Evolutionary conservation across 2,113 vertebrate species (phyloP).

Genomic region (Procavia capensis): DNA sequence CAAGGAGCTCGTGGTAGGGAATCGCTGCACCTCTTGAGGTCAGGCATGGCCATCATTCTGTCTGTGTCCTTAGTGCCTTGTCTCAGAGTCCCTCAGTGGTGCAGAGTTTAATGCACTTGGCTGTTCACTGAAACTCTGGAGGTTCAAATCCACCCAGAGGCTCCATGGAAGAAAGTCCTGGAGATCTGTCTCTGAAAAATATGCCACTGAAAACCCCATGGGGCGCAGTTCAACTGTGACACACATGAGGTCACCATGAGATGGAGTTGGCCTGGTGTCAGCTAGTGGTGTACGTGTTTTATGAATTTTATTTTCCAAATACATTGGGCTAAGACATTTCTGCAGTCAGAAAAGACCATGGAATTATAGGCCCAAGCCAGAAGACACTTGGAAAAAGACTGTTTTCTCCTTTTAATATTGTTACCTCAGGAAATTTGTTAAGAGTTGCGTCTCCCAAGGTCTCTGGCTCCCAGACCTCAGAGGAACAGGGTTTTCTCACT

Average conservation of each 20-base stretch:
- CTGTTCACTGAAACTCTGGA: too few relatives aligned
- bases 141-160: too few relatives aligned
- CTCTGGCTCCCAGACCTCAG: not conserved
- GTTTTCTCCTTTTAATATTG: not conserved
- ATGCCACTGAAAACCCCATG: too few relatives aligned
- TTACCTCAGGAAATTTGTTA: not conserved
- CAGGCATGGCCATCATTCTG: not conserved
- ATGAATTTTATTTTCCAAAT: not conserved
- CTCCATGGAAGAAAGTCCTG: too few relatives aligned
- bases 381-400: not conserved
- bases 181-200: too few relatives aligned
- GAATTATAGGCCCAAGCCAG: too few relatives aligned
- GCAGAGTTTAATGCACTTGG: too few relatives aligned
- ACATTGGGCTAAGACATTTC: not conserved
- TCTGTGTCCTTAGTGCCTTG: not conserved
- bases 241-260: too few relatives aligned
- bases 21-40: not conserved
- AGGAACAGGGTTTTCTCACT: not conserved
- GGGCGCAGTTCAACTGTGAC: too few relatives aligned
- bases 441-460: not conserved
- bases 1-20: fast-evolving
- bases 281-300: too few relatives aligned
- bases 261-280: too few relatives aligned
- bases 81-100: not conserved
- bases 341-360: not conserved